Conservation (phyloP, 1,140 invertebrate species). For the Aphelinus certus region DNA sequence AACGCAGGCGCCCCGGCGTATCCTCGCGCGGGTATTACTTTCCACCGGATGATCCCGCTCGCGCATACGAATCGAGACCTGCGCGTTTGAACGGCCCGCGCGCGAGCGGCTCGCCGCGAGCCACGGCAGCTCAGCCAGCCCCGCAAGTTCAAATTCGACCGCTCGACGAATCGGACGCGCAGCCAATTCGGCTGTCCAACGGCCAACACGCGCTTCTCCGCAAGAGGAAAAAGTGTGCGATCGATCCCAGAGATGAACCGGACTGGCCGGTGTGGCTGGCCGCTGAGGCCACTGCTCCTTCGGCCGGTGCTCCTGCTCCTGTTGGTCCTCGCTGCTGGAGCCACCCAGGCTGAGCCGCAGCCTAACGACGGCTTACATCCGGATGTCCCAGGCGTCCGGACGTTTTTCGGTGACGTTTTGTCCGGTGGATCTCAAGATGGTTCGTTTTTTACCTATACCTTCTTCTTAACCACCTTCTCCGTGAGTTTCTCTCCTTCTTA, state of each 20-base stretch:
- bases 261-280: background rate
- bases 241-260: conserved; percentile 9
- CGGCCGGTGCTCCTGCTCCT: background rate
- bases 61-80: conserved; percentile 46
- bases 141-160: conserved; percentile 50
- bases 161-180: conserved; percentile 43
- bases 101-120: conserved; percentile 9
- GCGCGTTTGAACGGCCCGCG: conserved; percentile 40
- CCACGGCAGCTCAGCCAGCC: background rate
- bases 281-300: background rate
- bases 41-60: conserved; percentile 18
- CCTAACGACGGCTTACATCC: too few relatives aligned
- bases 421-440: background rate
- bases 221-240: background rate
- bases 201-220: background rate
- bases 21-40: background rate
- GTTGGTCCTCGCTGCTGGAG: background rate
- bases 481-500: too few relatives aligned
- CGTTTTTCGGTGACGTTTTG: too few relatives aligned
- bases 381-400: too few relatives aligned
- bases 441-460: too few relatives aligned
- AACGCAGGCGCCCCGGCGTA: too few relatives aligned
- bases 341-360: background rate
- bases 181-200: background rate
- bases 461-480: too few relatives aligned